Conservation (phyloP, 1,140 invertebrate genomes). For the Conus betulinus region DNA sequence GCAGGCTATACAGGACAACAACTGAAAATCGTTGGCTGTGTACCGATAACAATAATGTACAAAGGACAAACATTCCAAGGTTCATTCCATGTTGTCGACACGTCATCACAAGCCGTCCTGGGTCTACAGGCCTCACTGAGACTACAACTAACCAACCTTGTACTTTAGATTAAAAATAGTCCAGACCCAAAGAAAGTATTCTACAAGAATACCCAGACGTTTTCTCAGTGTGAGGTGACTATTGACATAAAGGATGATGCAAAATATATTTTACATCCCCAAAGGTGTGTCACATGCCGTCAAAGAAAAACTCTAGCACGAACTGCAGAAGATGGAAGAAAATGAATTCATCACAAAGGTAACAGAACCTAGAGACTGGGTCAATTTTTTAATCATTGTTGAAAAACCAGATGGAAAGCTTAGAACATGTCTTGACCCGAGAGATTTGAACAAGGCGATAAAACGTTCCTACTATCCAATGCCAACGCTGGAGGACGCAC, state of each 20-base stretch:
- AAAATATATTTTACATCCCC: conserved; percentile 39
- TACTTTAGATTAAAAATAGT: too few species aligned
- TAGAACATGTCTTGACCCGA: conserved; percentile 78
- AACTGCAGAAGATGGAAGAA: conserved; percentile 46
- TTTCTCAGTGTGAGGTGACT: conserved; percentile 34
- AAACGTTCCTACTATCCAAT: too few species aligned
- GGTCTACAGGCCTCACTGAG: too few species aligned
- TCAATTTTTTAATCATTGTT: conserved; percentile 45
- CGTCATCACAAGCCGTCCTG: neutral
- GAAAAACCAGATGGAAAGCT: conserved; percentile 63
- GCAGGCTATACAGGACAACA: neutral
- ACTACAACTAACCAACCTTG: too few species aligned
- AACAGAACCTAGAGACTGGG: conserved; percentile 52
- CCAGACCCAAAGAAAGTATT: conserved; percentile 24
- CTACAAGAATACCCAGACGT: conserved; percentile 42
- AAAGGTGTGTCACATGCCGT: conserved; percentile 34
- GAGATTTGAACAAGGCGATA: conserved; percentile 75
- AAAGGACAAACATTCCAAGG: neutral
- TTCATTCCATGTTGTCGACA: neutral
- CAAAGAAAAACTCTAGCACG: conserved; percentile 45
- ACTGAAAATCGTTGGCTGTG: neutral
- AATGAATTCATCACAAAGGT: conserved; percentile 49
- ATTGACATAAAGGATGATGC: conserved; percentile 36
- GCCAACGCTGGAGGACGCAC: too few species aligned
- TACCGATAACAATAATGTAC: neutral